Percentiles rank a stretch among this genome's conserved stretches.
Conservation (phyloP, 2,113 vertebrate genomes). For the Pavo muticus region DNA sequence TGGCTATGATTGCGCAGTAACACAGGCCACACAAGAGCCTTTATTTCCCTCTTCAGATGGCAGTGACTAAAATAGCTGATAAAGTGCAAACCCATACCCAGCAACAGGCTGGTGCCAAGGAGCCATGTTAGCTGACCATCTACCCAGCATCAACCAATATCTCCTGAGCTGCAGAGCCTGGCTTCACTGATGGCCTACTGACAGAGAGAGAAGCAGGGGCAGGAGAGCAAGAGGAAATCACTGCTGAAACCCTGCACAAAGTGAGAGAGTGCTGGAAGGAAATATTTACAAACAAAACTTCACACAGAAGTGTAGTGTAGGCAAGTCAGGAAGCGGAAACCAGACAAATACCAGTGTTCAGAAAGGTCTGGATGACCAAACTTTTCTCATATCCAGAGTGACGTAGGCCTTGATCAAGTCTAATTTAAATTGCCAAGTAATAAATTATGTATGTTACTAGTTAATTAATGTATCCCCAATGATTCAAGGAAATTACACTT, state of each 20-base stretch:
- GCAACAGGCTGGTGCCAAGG: not conserved
- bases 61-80: not conserved
- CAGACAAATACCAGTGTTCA: not conserved
- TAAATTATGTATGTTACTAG: not conserved
- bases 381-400: not conserved
- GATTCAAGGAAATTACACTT: not conserved
- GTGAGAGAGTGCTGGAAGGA: not conserved
- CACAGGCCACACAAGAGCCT: not conserved
- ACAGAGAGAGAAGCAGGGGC: not conserved
- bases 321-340: not conserved
- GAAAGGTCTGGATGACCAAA: not conserved
- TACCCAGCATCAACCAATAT: not conserved
- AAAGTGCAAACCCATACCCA: not conserved
- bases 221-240: not conserved
- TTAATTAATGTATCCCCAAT: not conserved
- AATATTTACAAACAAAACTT: not conserved
- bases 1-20: rapidly evolving
- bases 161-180: not conserved
- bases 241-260: not conserved
- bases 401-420: not conserved
- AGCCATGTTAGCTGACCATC: not conserved
- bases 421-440: not conserved
- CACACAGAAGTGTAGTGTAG: not conserved
- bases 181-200: not conserved
- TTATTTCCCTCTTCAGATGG: not conserved